A percentile compares a stretch with the other conserved stretches of the same genome.
phyloP scores from a whole-genome alignment of 2,888 invertebrate species.

The Folsomia candida region DNA sequence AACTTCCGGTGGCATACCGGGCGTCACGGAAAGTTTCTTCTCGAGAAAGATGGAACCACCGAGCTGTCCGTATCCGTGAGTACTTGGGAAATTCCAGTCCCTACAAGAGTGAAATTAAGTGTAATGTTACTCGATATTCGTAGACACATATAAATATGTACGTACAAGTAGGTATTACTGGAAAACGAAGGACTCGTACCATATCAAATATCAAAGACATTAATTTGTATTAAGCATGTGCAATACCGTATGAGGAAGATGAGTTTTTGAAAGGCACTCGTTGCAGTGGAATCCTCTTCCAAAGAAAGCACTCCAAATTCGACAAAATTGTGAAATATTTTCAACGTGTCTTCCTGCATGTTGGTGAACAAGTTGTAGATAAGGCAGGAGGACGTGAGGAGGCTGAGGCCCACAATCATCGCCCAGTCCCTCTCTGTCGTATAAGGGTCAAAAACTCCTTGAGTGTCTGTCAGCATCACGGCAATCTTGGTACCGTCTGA shows the following conservation, averaged over 20 bases:
- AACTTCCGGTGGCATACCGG: neutral
- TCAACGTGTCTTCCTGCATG: conserved; percentile 26
- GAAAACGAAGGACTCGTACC: no score
- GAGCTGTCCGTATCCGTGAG: neutral
- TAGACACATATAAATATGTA: no score
- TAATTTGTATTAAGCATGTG: conserved; percentile 96
- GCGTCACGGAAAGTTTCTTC: neutral
- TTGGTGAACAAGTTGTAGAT: conserved; percentile 32
- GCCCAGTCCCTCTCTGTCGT: conserved; percentile 27
- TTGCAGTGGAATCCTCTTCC: conserved; percentile 10
- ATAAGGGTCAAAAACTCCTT: no score
- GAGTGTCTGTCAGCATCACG: conserved; percentile 30
- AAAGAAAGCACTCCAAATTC: no score
- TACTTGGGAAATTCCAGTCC: neutral
- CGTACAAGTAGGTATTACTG: no score
- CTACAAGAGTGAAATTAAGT: no score
- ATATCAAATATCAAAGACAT: no score
- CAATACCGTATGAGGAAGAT: no score
- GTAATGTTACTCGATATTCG: no score
- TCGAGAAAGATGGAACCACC: neutral
- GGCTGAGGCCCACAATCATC: conserved; percentile 27
- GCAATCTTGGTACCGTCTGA: conserved; percentile 4
- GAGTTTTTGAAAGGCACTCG: no score
- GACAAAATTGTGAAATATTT: no score
- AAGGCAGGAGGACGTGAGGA: conserved; percentile 28